Conservation (phyloP, 2,888 invertebrate species). For the Drosophila austrosaltans region DNA sequence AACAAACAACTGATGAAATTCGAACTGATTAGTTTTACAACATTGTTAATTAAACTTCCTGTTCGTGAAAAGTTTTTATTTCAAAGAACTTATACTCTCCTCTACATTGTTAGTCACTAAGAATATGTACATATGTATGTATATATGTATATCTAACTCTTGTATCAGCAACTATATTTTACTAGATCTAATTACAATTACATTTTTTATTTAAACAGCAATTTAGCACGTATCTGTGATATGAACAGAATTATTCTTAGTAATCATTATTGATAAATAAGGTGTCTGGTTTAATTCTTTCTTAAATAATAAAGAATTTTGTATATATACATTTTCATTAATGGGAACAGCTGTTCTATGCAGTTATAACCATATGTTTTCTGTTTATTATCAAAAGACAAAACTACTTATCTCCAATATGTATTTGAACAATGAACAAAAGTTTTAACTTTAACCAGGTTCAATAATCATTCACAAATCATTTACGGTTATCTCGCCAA, state of each 20-base stretch:
- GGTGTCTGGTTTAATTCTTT: conserved; percentile 11
- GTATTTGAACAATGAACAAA: conserved; percentile 1
- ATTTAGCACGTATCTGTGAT: not conserved
- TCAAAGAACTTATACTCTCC: too few relatives aligned
- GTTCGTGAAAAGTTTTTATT: too few relatives aligned
- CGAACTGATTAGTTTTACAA: too few relatives aligned
- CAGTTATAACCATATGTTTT: not conserved
- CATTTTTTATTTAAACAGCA: not conserved
- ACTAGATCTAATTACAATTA: not conserved
- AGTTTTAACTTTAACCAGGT: conserved; percentile 15
- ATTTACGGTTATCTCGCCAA: conserved; percentile 2
- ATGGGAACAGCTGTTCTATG: not conserved
- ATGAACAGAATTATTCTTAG: not conserved
- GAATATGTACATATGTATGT: too few relatives aligned
- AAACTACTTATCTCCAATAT: not conserved
- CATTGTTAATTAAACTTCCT: too few relatives aligned
- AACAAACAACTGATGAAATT: too few relatives aligned
- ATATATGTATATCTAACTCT: too few relatives aligned
- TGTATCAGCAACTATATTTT: not conserved
- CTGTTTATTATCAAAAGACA: not conserved
- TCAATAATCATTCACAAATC: conserved; percentile 11
- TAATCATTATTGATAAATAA: not conserved
- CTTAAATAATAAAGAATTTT: not conserved
- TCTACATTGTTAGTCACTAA: too few relatives aligned
- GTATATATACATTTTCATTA: not conserved